Evolutionary conservation across 2,888 invertebrate species (phyloP), one percentile per base, ranked within the genome.

Genomic region (Neoaliturus tenellus): DNA sequence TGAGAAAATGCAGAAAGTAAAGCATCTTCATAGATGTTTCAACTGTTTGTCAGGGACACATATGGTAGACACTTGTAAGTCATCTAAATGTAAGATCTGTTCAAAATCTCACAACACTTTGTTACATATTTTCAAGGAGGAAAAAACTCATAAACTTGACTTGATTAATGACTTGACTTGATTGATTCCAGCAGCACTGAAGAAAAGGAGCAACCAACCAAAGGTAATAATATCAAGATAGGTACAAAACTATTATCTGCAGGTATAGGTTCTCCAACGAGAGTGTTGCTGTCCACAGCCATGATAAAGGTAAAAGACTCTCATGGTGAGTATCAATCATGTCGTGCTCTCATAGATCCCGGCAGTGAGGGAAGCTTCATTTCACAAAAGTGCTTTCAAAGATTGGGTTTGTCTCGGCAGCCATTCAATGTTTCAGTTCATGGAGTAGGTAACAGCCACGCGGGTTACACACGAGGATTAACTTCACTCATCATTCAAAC

Each of bases 381-480:
- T 69, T 69, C 69, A 4, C 10, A 69, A 6, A 69, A 14, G 31
- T 69, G 69, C 33, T 33, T 69, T 69, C 31, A 69, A 33, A 33
- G 12, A 69, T 33, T 33, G 33, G n/a, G 33, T 33, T 33, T 69
- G 23, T 23, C 58, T 8, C 28, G 25, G 4, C 58, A 58, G 23
- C 33, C 20, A 33, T 31, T 31, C n/a, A 5, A 33, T 10, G 33
- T 44, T 35, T 14, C 44, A 44, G 33, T 69, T 69, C 69, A 33
- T 69, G 33, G 69, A 69, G 28, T 69, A 14, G n/a, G 69, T 69
- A 23, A 69, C 17, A 69, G 69, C 35, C 69, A 33, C 25, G 35
- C 69, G 4, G 31, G 69, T 69, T 69, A 33, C 69, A 69, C 69
- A 31, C 69, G 31, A 33, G 69, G 69, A 33, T 69, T 69, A 69